Conservation (phyloP, 2,113 vertebrate genomes). For the Centrocercus urophasianus region DNA sequence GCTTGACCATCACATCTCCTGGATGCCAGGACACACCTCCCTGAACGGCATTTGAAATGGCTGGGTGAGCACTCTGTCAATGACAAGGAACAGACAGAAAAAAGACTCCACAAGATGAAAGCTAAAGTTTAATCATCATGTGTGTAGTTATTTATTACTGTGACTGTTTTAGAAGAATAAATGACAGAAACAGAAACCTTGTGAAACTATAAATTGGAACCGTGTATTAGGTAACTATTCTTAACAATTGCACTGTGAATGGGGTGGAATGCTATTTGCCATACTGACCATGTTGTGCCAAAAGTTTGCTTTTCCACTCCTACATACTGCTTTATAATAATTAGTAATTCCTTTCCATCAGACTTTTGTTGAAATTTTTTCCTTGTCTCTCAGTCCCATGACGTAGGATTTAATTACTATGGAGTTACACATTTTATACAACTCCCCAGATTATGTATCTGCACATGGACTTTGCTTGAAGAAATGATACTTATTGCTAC, state of each 20-base stretch:
- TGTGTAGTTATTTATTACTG: background rate
- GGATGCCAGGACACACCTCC: constrained; percentile 89
- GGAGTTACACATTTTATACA: background rate
- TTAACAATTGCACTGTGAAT: background rate
- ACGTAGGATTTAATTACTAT: background rate
- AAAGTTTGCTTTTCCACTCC: background rate
- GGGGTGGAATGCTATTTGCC: background rate
- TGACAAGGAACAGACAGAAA: constrained; percentile 51
- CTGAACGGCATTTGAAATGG: constrained; percentile 93
- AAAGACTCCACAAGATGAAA: background rate
- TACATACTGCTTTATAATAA: background rate
- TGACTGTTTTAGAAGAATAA: background rate
- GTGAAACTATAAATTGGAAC: background rate
- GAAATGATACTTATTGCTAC: background rate
- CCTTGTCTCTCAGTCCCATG: background rate
- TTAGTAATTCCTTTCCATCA: background rate
- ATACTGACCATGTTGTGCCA: background rate
- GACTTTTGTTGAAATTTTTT: background rate
- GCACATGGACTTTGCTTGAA: background rate
- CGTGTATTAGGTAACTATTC: background rate
- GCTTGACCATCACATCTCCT: constrained; percentile 92
- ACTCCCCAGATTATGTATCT: background rate
- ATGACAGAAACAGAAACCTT: background rate
- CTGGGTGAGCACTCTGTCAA: constrained; percentile 93
- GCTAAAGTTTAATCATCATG: background rate